Percentiles rank a stretch among this genome's conserved stretches.
phyloP scores from a whole-genome alignment of 1,140 invertebrate species.

The Saxidomus purpurata region DNA sequence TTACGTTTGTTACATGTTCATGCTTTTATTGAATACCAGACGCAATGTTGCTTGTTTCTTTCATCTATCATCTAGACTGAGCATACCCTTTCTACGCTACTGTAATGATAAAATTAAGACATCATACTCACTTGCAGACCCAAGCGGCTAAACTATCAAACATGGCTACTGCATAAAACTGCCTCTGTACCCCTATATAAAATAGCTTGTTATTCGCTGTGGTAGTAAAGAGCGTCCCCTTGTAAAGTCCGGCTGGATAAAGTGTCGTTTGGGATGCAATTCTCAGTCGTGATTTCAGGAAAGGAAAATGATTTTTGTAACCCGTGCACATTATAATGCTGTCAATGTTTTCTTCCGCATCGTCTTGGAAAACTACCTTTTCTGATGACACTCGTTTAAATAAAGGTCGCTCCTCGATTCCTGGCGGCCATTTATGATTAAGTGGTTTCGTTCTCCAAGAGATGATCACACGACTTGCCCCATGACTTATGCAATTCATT shows the following conservation, averaged over 20 bases:
- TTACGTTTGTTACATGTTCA: no score
- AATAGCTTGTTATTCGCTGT: conserved; percentile 3
- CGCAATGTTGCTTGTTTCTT: not conserved
- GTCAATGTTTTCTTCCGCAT: not conserved
- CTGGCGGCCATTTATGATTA: conserved; percentile 4
- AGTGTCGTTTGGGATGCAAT: not conserved
- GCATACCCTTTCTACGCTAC: not conserved
- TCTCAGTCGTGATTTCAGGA: not conserved
- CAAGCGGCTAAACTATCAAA: not conserved
- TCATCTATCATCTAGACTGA: no score
- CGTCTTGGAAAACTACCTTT: not conserved
- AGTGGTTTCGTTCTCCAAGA: not conserved
- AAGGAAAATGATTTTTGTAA: not conserved
- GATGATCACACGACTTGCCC: not conserved
- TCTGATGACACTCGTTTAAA: not conserved
- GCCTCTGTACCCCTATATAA: not conserved
- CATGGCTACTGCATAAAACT: not conserved
- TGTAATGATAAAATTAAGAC: no score
- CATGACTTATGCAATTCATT: not conserved
- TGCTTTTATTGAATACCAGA: no score
- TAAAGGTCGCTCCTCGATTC: conserved; percentile 20
- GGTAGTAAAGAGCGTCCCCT: not conserved
- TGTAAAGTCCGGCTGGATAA: not conserved
- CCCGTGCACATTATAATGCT: conserved; percentile 23
- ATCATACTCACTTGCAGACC: not conserved